Evolutionary conservation across 1,140 invertebrate genomes (phyloP).

Genomic region (Pseudomyrmex pallidus): DNA sequence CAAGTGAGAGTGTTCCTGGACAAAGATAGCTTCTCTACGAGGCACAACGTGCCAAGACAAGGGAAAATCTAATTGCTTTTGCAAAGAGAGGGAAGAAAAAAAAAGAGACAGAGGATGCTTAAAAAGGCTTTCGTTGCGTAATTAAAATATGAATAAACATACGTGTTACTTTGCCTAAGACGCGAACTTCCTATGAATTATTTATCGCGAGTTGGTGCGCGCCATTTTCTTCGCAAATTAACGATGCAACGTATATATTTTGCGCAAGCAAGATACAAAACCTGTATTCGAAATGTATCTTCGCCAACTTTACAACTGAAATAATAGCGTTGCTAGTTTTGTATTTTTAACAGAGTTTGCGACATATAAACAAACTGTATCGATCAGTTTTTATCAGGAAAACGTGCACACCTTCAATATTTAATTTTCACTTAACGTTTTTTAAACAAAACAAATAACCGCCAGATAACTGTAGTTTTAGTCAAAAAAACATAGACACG

Average conservation of each 20-base stretch:
- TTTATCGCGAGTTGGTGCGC: slow-evolving; percentile 18
- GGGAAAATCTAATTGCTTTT: slow-evolving; percentile 25
- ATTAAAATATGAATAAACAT: slow-evolving; percentile 57
- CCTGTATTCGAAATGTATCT: slow-evolving; percentile 17
- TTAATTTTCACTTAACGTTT: slow-evolving; percentile 26
- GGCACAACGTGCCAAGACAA: slow-evolving; percentile 2
- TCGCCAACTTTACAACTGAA: slow-evolving; percentile 4
- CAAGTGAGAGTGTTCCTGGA: background rate
- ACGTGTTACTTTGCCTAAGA: slow-evolving; percentile 13
- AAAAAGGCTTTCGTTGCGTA: slow-evolving; percentile 36
- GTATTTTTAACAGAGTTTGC: slow-evolving; percentile 10
- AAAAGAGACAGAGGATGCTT: slow-evolving; percentile 1
- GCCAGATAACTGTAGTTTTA: background rate
- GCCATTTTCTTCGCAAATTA: slow-evolving; percentile 45
- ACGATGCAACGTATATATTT: background rate
- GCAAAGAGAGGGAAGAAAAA: background rate
- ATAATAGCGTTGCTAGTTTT: background rate
- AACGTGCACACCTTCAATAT: background rate
- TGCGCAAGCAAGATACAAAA: slow-evolving; percentile 8
- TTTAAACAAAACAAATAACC: slow-evolving; percentile 3
- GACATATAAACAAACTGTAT: slow-evolving; percentile 11
- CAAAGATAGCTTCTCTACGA: background rate
- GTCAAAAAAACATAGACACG: no score
- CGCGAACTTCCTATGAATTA: slow-evolving; percentile 24
- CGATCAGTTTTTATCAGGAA: background rate